phyloP scores from a whole-genome alignment of 2,797 vertebrate species.

The Neoniphon sammara region DNA sequence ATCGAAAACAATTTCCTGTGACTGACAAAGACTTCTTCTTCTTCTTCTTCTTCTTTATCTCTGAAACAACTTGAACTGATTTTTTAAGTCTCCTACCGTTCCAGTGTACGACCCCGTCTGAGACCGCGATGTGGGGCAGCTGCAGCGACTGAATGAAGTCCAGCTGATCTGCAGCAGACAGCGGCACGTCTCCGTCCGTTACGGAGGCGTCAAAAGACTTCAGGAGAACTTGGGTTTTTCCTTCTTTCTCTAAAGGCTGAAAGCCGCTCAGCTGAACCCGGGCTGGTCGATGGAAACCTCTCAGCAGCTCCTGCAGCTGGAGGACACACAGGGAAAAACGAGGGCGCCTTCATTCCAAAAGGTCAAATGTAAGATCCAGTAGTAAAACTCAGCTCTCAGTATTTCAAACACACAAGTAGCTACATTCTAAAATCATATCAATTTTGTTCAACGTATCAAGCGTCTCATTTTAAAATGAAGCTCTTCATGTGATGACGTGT shows the following conservation, averaged over 20 bases:
- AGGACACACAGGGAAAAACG: background rate
- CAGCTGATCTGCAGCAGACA: conserved; percentile 51
- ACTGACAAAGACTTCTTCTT: too few species aligned
- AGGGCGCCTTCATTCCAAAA: too few species aligned
- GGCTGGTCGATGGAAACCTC: conserved; percentile 30
- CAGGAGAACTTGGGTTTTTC: conserved; percentile 59
- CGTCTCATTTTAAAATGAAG: too few species aligned
- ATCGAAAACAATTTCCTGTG: too few species aligned
- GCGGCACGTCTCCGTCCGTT: background rate
- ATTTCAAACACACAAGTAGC: too few species aligned
- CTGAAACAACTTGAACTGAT: background rate
- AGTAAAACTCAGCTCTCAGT: background rate
- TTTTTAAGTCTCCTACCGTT: conserved; percentile 54
- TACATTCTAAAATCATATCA: too few species aligned
- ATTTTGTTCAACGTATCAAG: too few species aligned
- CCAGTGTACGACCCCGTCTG: conserved; percentile 68
- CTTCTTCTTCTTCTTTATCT: too few species aligned
- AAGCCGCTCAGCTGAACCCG: conserved; percentile 54
- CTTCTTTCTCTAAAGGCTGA: conserved; percentile 35
- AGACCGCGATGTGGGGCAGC: conserved; percentile 34
- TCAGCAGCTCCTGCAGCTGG: conserved; percentile 73
- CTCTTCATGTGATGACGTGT: too few species aligned
- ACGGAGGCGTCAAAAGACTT: conserved; percentile 52
- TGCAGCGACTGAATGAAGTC: conserved; percentile 58
- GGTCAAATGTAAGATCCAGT: too few species aligned